These are phyloP conservation scores for Pyralis farinalis DNA, from an alignment of 2,888 invertebrate species.

Conservation along the genomic window DNA sequence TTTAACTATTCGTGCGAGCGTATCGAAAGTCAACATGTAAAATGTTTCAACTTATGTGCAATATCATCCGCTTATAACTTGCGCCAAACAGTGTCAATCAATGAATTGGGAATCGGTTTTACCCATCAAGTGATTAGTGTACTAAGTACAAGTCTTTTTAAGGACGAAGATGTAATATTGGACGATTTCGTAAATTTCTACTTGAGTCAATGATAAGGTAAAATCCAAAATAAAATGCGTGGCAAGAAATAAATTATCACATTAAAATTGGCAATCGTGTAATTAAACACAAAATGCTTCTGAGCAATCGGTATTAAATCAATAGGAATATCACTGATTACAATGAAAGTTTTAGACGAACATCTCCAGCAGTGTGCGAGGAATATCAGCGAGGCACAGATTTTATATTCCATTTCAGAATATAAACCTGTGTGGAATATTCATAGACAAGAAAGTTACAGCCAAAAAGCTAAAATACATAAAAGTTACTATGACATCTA, in stretches of 20 bases:
- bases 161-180: conserved; percentile 78
- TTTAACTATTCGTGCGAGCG: too few species aligned
- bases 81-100: conserved; percentile 33
- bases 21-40: background rate
- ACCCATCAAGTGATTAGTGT: conserved; percentile 53
- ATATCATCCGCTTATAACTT: conserved; percentile 36
- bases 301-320: conserved; percentile 39
- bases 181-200: conserved; percentile 65
- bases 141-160: conserved; percentile 77
- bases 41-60: background rate
- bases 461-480: conserved; percentile 47
- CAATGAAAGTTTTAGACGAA: conserved; percentile 11
- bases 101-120: conserved; percentile 31
- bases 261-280: conserved; percentile 51
- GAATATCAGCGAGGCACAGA: conserved; percentile 23
- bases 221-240: conserved; percentile 50
- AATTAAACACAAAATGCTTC: conserved; percentile 41
- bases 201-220: conserved; percentile 42
- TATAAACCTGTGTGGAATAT: conserved; percentile 39
- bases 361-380: conserved; percentile 9
- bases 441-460: conserved; percentile 30
- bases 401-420: conserved; percentile 37
- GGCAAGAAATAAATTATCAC: conserved; percentile 79
- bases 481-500: conserved; percentile 50
- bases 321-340: conserved; percentile 13